A percentile compares a stretch with the other conserved stretches of the same genome.
phyloP scores from a whole-genome alignment of 92 coral and sea anemone genomes.

The Muricea muricata region DNA sequence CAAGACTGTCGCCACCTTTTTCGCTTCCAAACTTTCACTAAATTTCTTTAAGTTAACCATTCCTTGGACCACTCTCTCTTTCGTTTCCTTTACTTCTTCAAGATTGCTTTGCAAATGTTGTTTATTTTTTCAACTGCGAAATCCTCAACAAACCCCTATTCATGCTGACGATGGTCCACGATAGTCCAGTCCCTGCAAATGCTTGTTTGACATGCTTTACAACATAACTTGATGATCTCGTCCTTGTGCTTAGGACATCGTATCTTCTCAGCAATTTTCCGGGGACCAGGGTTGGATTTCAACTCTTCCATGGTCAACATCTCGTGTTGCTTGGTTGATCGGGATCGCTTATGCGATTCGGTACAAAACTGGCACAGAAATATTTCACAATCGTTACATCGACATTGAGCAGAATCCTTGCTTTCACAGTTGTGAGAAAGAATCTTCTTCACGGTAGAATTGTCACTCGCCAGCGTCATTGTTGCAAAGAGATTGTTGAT shows the following conservation, averaged over 20 bases:
- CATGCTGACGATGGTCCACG: constrained; percentile 73
- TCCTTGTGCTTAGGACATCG: constrained; percentile 71
- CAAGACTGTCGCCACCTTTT: constrained; percentile 2
- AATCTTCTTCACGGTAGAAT: neutral
- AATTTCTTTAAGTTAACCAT: constrained; percentile 23
- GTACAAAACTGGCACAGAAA: constrained; percentile 58
- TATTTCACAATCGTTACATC: constrained; percentile 64
- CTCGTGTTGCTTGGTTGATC: constrained; percentile 28
- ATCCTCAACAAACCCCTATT: constrained; percentile 64
- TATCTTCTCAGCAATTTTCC: constrained; percentile 58
- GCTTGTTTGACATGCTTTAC: constrained; percentile 65
- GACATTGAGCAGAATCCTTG: constrained; percentile 49
- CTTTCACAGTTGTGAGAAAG: constrained; percentile 73
- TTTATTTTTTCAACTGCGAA: constrained; percentile 59
- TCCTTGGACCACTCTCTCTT: constrained; percentile 19
- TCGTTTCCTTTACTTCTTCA: constrained; percentile 27
- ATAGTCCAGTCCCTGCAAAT: constrained; percentile 75
- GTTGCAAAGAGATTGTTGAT: constrained; percentile 64
- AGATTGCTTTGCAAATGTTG: constrained; percentile 23
- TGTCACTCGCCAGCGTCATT: constrained; percentile 28
- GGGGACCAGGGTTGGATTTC: constrained; percentile 39
- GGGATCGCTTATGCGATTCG: constrained; percentile 17
- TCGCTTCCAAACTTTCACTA: constrained; percentile 32
- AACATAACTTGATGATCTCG: constrained; percentile 68
- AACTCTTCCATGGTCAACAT: constrained; percentile 13